These are phyloP conservation scores for Parasteatoda lunata DNA, from an alignment of 2,888 invertebrate genomes.

Conservation along the genomic window DNA sequence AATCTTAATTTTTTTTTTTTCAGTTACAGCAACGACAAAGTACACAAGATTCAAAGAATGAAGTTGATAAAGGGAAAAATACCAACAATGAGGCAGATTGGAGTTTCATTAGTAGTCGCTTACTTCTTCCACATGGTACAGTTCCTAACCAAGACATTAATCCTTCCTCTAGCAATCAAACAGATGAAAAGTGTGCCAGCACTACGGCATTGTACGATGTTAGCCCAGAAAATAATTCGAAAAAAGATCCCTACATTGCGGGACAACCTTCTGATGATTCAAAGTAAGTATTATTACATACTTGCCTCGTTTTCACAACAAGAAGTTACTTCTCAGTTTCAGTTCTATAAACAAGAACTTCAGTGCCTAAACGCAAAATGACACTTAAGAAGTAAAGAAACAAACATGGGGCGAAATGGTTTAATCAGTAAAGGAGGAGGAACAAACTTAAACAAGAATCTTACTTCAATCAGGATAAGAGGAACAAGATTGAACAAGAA, in stretches of 20 bases:
- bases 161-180: not conserved
- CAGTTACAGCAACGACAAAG: conserved; percentile 26
- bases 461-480: too few relatives aligned
- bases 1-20: not conserved
- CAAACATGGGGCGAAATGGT: too few relatives aligned
- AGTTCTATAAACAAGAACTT: too few relatives aligned
- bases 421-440: too few relatives aligned
- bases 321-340: too few relatives aligned
- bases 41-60: conserved; percentile 17
- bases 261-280: conserved; percentile 43
- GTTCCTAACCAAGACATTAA: conserved; percentile 49
- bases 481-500: too few relatives aligned
- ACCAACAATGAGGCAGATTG: conserved; percentile 28
- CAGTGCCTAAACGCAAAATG: too few relatives aligned
- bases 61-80: conserved; percentile 19
- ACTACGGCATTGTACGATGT: conserved; percentile 52
- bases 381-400: too few relatives aligned
- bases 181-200: conserved; percentile 63
- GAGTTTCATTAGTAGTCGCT: conserved; percentile 25
- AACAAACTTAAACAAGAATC: too few relatives aligned
- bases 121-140: conserved; percentile 50
- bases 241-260: conserved; percentile 13
- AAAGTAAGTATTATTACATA: conserved; percentile 31
- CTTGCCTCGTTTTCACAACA: not conserved
- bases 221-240: conserved; percentile 30